A percentile compares a stretch with the other conserved stretches of the same genome.
phyloP scores from a whole-genome alignment of 2,113 vertebrate species.

The Alexandromys fortis region DNA sequence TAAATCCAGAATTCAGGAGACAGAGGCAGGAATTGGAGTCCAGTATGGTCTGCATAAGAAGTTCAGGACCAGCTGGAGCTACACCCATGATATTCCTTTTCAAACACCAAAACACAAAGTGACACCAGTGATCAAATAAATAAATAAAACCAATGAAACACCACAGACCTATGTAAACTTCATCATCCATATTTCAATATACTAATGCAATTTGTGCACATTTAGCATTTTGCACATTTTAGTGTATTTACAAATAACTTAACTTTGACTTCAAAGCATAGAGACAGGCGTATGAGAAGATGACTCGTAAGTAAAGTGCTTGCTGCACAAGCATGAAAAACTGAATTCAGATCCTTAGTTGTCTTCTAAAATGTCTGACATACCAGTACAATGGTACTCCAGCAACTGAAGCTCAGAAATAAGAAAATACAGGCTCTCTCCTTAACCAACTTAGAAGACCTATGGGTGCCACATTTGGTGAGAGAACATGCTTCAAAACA shows the following conservation, averaged over 20 bases:
- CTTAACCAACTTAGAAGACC: background rate
- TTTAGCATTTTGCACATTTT: background rate
- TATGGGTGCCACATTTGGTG: background rate
- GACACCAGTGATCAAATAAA: background rate
- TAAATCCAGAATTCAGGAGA: background rate
- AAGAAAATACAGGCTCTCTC: too few relatives aligned
- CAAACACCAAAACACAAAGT: background rate
- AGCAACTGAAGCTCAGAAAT: background rate
- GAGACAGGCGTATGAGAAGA: rapidly evolving
- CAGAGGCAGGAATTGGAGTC: background rate
- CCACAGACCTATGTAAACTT: background rate
- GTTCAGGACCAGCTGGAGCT: background rate
- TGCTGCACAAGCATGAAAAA: background rate
- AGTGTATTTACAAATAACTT: background rate
- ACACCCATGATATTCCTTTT: too few relatives aligned
- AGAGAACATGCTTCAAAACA: background rate
- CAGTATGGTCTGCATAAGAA: background rate
- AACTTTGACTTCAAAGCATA: background rate
- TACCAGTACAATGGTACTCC: background rate
- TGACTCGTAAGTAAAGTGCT: background rate
- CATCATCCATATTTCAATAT: background rate
- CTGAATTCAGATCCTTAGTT: background rate
- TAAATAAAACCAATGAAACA: background rate
- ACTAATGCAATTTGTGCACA: background rate
- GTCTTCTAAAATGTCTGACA: background rate